Evolutionary conservation across 2,888 invertebrate species (phyloP).

Genomic region (Didymodactylos carnosus): DNA sequence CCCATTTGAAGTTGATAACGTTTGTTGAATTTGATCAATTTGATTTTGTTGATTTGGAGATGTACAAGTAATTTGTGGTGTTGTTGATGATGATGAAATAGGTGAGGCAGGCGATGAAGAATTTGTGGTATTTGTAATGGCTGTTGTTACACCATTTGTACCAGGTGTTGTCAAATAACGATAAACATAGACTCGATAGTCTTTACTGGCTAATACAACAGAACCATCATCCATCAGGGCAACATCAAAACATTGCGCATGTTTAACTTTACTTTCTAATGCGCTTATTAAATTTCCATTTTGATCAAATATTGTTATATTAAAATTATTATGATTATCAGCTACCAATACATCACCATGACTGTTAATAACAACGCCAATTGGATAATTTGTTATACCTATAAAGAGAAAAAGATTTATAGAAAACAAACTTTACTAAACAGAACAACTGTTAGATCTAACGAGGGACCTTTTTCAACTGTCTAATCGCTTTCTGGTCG

Average conservation of each 20-base stretch:
- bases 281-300: conserved; percentile 50
- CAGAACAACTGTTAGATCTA: too few relatives aligned
- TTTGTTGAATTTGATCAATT: not conserved
- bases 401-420: too few relatives aligned
- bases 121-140: not conserved
- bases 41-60: not conserved
- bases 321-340: conserved; percentile 99
- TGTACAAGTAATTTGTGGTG: not conserved
- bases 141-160: not conserved
- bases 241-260: conserved; percentile 98
- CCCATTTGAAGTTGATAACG: not conserved
- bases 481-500: too few relatives aligned
- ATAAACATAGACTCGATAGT: conserved; percentile 94
- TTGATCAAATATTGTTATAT: conserved; percentile 71
- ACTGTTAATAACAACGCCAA: conserved; percentile 91
- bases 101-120: not conserved
- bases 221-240: conserved; percentile 96
- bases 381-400: conserved; percentile 95
- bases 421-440: too few relatives aligned
- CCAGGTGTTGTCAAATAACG: conserved; percentile 38
- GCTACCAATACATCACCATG: conserved; percentile 58
- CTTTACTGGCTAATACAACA: conserved; percentile 93
- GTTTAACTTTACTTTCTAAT: conserved; percentile 95
- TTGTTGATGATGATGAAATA: not conserved
- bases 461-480: too few relatives aligned